Base-by-base conservation (phyloP, 1,140 invertebrate genomes). In the Drosophila equinoxialis region DNA sequence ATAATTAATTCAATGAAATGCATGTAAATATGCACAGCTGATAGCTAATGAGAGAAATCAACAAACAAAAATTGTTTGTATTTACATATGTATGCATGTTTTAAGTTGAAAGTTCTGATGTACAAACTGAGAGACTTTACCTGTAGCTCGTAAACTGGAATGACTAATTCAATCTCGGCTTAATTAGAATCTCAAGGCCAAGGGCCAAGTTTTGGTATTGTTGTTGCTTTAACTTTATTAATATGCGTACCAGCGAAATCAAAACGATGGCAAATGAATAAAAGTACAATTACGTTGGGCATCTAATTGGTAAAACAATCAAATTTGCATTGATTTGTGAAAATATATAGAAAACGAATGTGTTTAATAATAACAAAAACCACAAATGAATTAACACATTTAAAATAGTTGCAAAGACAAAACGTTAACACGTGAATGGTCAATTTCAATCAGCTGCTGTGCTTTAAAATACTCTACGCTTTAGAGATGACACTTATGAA, bases 21-120 rank as follows among this genome's bases (percentile, higher is more conserved):
- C 71, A 78, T 75, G 68, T 81, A 83, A 79, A 84, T 87, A 87
- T 83, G 70, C 71, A 80, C 83, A 87, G 84, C 84, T 89, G 83
- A 87, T 78, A 68, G 65, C 55, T 79, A 80, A 89, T 79, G 64
- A 84, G 70, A 62, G 23, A 65, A 76, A 74, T 83, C 54, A 72
- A 75, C 71, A 67, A 73, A 65, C 58, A 26, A 57, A 67, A 65
- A 39, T 58, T 17, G 17, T 45, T 71, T 76, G 78, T 68, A 55
- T 70, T 63, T 65, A 37, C 35, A 37, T 37, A 37, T 11, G 10
- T 37, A 37, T 10, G 3, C 35, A 37, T 11, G 10, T 11, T 37
- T 37, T 11, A 6, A 37, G 35, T 11, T 11, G 2, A 37, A 11
- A 11, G 10, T 37, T 37, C 10, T 37, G 10, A 37, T 37, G 10